Evolutionary conservation across 2,888 invertebrate genomes (phyloP).

Genomic region (Cryptus viduatorius): DNA sequence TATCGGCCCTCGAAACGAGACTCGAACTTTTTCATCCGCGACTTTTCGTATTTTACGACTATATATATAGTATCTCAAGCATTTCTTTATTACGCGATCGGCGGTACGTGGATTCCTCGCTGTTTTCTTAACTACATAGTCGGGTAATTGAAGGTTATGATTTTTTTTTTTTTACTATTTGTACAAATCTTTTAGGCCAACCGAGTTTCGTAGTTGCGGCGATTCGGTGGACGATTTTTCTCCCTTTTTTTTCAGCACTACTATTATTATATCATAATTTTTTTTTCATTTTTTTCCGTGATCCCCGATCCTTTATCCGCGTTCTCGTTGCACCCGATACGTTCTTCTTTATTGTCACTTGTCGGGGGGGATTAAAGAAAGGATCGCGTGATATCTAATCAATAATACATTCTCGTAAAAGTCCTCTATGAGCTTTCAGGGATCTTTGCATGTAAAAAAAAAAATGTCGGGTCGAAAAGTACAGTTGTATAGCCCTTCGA

Average conservation of each 20-base stretch:
- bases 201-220: slow-evolving; percentile 17
- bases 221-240: slow-evolving; percentile 30
- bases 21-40: slow-evolving; percentile 50
- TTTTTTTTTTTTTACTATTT: slow-evolving; percentile 29
- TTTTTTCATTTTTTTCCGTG: not conserved
- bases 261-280: not conserved
- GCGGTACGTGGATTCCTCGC: slow-evolving; percentile 2
- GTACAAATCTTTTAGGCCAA: slow-evolving; percentile 63
- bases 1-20: slow-evolving; percentile 60
- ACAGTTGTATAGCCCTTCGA: not conserved
- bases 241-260: slow-evolving; percentile 10
- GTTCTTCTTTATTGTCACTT: slow-evolving; percentile 71
- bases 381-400: slow-evolving; percentile 45
- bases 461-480: not conserved
- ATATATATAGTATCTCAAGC: not conserved
- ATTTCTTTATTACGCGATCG: slow-evolving; percentile 15
- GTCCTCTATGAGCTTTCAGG: slow-evolving; percentile 3
- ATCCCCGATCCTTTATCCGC: slow-evolving; percentile 5
- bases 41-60: slow-evolving; percentile 17
- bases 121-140: not conserved
- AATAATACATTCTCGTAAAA: slow-evolving; percentile 8
- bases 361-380: slow-evolving; percentile 54
- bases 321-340: slow-evolving; percentile 47
- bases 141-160: not conserved
- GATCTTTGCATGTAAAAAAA: not conserved